Conservation (phyloP, 2,888 invertebrate genomes). For the Caenorhabditis sulstoni region DNA sequence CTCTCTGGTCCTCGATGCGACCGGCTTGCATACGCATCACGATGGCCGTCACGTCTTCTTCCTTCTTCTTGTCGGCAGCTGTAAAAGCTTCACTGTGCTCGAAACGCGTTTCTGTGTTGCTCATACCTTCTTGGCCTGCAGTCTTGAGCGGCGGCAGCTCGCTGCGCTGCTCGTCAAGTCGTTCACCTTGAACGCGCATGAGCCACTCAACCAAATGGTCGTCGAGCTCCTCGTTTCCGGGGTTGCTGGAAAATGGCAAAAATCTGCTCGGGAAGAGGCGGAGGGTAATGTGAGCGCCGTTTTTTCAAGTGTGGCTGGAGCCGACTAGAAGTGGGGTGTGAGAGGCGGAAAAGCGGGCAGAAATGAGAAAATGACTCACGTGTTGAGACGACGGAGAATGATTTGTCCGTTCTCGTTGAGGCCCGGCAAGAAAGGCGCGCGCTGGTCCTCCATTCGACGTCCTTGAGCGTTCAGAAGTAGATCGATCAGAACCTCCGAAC, state of each 20-base stretch:
- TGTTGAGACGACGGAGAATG: slow-evolving; percentile 56
- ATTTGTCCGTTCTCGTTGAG: slow-evolving; percentile 63
- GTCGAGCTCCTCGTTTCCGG: slow-evolving; percentile 62
- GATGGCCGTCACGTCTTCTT: slow-evolving; percentile 72
- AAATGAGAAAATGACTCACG: slow-evolving; percentile 28
- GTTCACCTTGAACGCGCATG: slow-evolving; percentile 72
- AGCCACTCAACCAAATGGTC: slow-evolving; percentile 67
- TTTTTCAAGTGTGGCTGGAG: slow-evolving; percentile 10
- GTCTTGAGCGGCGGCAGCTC: slow-evolving; percentile 67
- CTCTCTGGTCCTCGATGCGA: slow-evolving; percentile 74
- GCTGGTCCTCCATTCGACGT: slow-evolving; percentile 68
- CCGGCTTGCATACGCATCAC: slow-evolving; percentile 75
- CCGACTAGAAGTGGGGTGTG: slow-evolving; percentile 3
- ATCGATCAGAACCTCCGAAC: slow-evolving; percentile 74
- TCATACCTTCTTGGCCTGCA: slow-evolving; percentile 41
- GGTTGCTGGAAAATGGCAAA: slow-evolving; percentile 35
- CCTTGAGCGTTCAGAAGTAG: slow-evolving; percentile 67
- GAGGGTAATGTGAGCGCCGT: no score
- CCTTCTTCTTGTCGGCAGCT: slow-evolving; percentile 54
- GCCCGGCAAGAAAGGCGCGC: slow-evolving; percentile 68
- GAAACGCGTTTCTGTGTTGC: no score
- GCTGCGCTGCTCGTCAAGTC: slow-evolving; percentile 76
- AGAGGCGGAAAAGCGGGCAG: background rate
- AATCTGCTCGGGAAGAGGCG: no score
- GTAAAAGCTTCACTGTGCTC: no score